These are phyloP conservation scores for Eurosta solidaginis DNA, from an alignment of 1,140 invertebrate species.

Conservation along the genomic window DNA sequence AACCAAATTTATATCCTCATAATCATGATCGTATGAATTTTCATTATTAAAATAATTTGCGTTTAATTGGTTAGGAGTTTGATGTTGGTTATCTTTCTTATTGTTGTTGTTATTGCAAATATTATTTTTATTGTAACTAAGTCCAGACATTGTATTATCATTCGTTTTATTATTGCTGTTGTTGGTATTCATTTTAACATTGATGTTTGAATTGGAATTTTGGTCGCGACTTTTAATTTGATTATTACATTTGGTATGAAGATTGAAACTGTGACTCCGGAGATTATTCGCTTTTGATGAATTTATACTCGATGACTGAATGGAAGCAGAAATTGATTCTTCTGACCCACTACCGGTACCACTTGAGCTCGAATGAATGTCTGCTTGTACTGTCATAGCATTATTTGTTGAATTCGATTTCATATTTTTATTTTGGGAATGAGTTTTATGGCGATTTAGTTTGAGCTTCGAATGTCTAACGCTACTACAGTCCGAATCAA, in stretches of 20 bases:
- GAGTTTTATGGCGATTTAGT: constrained; percentile 34
- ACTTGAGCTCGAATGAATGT: constrained; percentile 68
- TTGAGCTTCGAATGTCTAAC: constrained; percentile 40
- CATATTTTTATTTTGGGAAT: constrained; percentile 33
- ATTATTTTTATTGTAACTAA: constrained; percentile 24
- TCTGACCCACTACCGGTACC: constrained; percentile 66
- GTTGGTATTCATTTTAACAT: constrained; percentile 33
- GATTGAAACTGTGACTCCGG: constrained; percentile 45
- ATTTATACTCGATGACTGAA: constrained; percentile 59
- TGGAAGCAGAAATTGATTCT: constrained; percentile 67
- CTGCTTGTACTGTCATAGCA: constrained; percentile 66
- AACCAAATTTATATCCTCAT: constrained; percentile 75
- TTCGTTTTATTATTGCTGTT: constrained; percentile 14
- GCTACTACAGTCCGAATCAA: constrained; percentile 64
- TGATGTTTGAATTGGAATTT: constrained; percentile 31
- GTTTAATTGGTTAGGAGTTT: constrained; percentile 30
- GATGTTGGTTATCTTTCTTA: constrained; percentile 32
- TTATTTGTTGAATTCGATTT: constrained; percentile 40
- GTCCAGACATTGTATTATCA: neutral
- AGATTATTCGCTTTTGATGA: constrained; percentile 50
- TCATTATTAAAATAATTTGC: constrained; percentile 33
- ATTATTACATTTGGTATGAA: constrained; percentile 31
- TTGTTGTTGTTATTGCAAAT: constrained; percentile 28
- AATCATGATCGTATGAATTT: constrained; percentile 66
- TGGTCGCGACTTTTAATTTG: neutral